These are phyloP conservation scores for Mystacornis crossleyi DNA, from an alignment of 2,113 vertebrate genomes.

Conservation along the genomic window DNA sequence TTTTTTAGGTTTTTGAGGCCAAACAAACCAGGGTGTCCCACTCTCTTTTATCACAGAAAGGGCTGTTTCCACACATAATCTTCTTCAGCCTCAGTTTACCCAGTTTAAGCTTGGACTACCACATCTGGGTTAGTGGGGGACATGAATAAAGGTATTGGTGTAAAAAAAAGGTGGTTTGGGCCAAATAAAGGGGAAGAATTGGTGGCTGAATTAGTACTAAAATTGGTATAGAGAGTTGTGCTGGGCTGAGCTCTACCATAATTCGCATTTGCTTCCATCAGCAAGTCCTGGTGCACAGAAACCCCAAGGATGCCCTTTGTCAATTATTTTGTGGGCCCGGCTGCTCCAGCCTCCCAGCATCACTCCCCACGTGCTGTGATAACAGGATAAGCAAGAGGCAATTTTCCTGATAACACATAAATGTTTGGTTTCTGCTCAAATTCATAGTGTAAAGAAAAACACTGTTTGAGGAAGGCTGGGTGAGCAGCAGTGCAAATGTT, in stretches of 20 bases:
- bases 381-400: not conserved
- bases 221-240: not conserved
- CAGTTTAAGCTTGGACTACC: not conserved
- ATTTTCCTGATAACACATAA: not conserved
- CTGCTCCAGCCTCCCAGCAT: not conserved
- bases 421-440: not conserved
- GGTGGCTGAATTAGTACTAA: not conserved
- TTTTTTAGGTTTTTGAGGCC: not conserved
- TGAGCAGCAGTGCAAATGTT: not conserved
- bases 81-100: not conserved
- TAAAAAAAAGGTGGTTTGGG: not conserved
- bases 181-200: not conserved
- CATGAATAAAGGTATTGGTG: rapidly evolving
- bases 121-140: not conserved
- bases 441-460: not conserved
- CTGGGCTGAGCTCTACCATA: not conserved
- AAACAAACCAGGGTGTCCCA: not conserved
- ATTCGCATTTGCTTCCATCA: not conserved
- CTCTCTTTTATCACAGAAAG: not conserved
- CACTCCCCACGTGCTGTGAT: not conserved
- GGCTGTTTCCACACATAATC: not conserved
- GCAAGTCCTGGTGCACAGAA: not conserved
- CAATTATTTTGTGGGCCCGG: not conserved
- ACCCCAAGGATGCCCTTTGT: not conserved
- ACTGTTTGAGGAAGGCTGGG: not conserved